Evolutionary conservation across 2,888 invertebrate genomes (phyloP), one percentile per base, ranked within the genome.

Genomic region (Euspilapteryx auroguttella): DNA sequence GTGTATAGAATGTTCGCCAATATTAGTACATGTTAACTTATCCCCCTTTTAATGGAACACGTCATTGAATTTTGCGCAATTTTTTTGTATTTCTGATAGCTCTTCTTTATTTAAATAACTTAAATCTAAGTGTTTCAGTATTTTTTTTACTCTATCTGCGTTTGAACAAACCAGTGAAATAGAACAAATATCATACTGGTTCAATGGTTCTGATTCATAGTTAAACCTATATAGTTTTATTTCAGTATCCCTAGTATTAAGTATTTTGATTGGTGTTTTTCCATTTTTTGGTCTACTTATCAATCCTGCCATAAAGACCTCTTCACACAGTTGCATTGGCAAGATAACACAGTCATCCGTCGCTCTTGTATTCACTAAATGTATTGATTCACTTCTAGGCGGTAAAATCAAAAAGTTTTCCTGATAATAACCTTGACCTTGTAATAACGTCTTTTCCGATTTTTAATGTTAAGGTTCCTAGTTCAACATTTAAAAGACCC

Each of bases 111-210:
- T 33, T 11, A 27, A 34, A 25, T 17, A 14, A 6, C 10, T 14
- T 5, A 28, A 10, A 9, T 28, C 13, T 10, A 28, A 10, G 9
- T 11, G 8, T 4, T 28, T 26, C 28, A 42, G 39, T 29, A 42
- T 28, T 21, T 12, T 25, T 21, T 34, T 38, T n/a, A 39, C 38
- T 11, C 40, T 21, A 8, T 35, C 32, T 6, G 35, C 21, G 27
- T 37, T 37, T 8, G 25, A 30, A n/a, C 14, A 12, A 7, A 20
- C 10, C 28, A 35, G 28, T 12, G 27, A 11, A 32, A 39, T 40
- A 14, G 24, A 28, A 21, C 14, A 34, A 39, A 40, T 15, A 21
- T 32, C 11, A 14, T 32, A 34, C 9, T 29, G 32, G 13, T 11
- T 20, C 14, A 28, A 22, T 10, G 23, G 27, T 3, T 25, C 20